Evolutionary conservation across 2,113 vertebrate genomes (phyloP).

Genomic region (Podarcis muralis): DNA sequence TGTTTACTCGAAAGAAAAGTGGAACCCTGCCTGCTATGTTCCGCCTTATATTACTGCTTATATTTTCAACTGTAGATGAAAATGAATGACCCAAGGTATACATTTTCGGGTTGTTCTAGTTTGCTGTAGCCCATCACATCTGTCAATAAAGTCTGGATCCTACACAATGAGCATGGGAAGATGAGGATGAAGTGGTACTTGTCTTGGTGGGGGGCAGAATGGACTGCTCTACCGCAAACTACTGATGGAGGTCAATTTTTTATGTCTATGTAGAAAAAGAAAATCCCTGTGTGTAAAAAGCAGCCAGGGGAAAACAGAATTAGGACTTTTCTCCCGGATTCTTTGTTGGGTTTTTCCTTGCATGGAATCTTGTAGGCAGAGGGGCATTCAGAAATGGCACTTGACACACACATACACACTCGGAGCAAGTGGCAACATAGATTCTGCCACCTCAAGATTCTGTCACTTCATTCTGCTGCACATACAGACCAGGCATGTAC

Average conservation of each 20-base stretch:
- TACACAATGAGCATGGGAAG: not conserved
- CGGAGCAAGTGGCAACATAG: not conserved
- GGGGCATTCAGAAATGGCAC: not conserved
- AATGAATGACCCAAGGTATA: not conserved
- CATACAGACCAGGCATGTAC: too few species aligned
- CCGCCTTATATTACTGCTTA: not conserved
- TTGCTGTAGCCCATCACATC: not conserved
- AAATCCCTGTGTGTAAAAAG: too few species aligned
- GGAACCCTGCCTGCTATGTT: constrained; percentile 16
- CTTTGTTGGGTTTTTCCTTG: not conserved
- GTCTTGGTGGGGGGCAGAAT: not conserved
- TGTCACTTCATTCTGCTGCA: not conserved
- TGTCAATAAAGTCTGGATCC: not conserved
- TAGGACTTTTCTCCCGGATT: not conserved
- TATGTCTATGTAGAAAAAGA: too few species aligned
- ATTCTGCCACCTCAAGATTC: not conserved
- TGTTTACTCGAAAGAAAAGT: not conserved
- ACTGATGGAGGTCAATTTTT: not conserved
- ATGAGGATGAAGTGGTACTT: not conserved
- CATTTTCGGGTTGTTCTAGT: not conserved
- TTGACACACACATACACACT: not conserved
- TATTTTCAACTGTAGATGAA: not conserved
- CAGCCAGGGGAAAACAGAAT: not conserved
- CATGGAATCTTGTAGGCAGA: not conserved
- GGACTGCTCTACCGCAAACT: not conserved